Evolutionary conservation across 2,797 vertebrate species (phyloP), one percentile per base, ranked within the genome.

Genomic region (Micromesistius poutassou): DNA sequence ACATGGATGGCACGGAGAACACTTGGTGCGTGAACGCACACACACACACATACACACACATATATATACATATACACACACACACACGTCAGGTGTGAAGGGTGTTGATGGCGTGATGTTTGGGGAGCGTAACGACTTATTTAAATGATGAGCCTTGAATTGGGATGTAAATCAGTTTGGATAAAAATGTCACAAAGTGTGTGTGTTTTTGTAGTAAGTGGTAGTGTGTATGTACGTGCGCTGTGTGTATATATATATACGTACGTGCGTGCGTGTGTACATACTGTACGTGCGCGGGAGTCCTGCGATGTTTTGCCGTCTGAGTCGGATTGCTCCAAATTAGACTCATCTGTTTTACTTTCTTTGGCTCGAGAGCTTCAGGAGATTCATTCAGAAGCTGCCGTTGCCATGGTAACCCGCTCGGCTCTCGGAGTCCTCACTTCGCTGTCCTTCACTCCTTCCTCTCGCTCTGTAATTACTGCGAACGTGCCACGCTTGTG

Each of bases 381-480:
- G 82, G 92, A 91, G 91, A 93, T 93, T 93, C 91, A 87, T 93
- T 93, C 89, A 93, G 78, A 93, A 91, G 91, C 85, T 74, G 77
- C 83, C 79, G 91, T 92, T 91, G 93, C 93, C 91, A 92, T 93
- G 91, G 91, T 89, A 89, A 94, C 91, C 74, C 84, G 81, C 38
- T 85, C 93, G 91, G 91, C 93, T 87, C 91, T 87, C 71, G 90
- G 77, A 92, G 91, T 87, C 87, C 84, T 88, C 87, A 90, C 90
- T 83, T 83, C 7, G 55, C 55, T 88, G 88, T 80, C 84, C 89
- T 86, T 84, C 80, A 82, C 84, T 91, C 87, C 87, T 88, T 88
- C 88, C 83, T 88, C 88, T 91, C 88, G 88, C 84, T 89, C 90
- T 91, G 87, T 91, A 91, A 91, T 92, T 90, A 88, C 87, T 84